A percentile compares a stretch with the other conserved stretches of the same genome.
phyloP scores from a whole-genome alignment of 2,888 invertebrate species.

The Rhyacophila evoluta region DNA sequence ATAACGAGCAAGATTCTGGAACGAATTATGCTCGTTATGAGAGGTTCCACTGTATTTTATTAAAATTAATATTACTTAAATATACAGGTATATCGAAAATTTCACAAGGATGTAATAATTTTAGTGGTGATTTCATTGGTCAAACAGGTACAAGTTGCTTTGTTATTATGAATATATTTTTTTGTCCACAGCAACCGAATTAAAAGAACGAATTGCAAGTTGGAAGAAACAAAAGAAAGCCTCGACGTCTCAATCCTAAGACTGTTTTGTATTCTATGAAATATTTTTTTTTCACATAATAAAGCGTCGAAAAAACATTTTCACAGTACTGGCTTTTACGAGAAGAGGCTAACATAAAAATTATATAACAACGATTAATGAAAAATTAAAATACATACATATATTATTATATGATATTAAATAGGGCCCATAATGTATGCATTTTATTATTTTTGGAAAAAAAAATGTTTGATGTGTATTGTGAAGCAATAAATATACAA shows the following conservation, averaged over 20 bases:
- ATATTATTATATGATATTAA: slow-evolving; percentile 54
- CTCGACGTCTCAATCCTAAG: slow-evolving; percentile 61
- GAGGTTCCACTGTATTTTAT: no score
- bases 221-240: slow-evolving; percentile 87
- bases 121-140: no score
- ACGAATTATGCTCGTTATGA: no score
- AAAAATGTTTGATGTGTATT: slow-evolving; percentile 62
- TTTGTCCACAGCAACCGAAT: slow-evolving; percentile 77
- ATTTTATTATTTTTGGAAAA: slow-evolving; percentile 67
- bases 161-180: slow-evolving; percentile 23
- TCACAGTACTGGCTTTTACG: background rate
- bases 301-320: slow-evolving; percentile 12
- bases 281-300: background rate
- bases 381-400: slow-evolving; percentile 25
- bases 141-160: no score
- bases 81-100: no score
- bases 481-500: slow-evolving; percentile 33
- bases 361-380: slow-evolving; percentile 27
- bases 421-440: slow-evolving; percentile 66
- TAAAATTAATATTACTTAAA: no score
- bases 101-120: no score
- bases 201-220: slow-evolving; percentile 86
- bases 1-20: no score
- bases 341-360: slow-evolving; percentile 13
- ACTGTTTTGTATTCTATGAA: slow-evolving; percentile 41